These are phyloP conservation scores for Crossaster papposus DNA, from an alignment of 53 echinoderm and acorn worm genomes.

Conservation along the genomic window DNA sequence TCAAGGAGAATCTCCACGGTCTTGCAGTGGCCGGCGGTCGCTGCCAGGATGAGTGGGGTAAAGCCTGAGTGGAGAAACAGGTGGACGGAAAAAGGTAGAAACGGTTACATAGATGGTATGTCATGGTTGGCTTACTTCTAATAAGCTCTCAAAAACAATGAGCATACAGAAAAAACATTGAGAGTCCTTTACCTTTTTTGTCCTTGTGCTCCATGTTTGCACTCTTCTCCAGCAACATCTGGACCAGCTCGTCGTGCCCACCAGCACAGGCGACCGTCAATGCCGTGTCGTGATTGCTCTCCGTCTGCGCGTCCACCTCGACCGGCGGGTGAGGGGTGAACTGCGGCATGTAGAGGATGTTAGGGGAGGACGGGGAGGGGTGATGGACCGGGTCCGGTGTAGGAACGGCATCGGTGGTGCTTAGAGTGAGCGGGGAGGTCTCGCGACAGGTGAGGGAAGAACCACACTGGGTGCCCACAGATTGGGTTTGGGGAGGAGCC, in stretches of 20 bases:
- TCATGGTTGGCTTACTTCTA: too few species aligned
- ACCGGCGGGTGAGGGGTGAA: slow-evolving; percentile 94
- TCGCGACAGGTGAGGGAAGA: slow-evolving; percentile 71
- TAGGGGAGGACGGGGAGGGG: slow-evolving; percentile 73
- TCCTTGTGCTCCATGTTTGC: slow-evolving; percentile 96
- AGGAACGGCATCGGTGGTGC: slow-evolving; percentile 70
- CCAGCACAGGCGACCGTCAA: slow-evolving; percentile 97
- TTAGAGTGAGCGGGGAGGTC: slow-evolving; percentile 70
- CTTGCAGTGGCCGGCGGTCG: slow-evolving; percentile 96
- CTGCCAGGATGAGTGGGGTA: slow-evolving; percentile 96
- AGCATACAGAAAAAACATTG: too few species aligned
- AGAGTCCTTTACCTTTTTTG: slow-evolving; percentile 80
- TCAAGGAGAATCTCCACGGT: slow-evolving; percentile 88
- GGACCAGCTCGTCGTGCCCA: slow-evolving; percentile 92
- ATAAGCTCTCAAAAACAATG: too few species aligned
- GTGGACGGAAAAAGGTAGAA: not conserved
- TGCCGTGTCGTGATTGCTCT: slow-evolving; percentile 99
- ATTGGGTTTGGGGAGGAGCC: slow-evolving; percentile 88
- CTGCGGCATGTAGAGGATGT: slow-evolving; percentile 69
- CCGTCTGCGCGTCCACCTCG: slow-evolving; percentile 99
- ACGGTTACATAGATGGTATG: not conserved
- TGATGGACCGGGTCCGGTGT: slow-evolving; percentile 57
- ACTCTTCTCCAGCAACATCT: slow-evolving; percentile 88
- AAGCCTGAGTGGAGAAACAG: slow-evolving; percentile 69
- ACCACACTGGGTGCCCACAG: slow-evolving; percentile 98